These are phyloP conservation scores for Paratrypauchen microcephalus DNA, from an alignment of 2,797 vertebrate species.

Conservation along the genomic window DNA sequence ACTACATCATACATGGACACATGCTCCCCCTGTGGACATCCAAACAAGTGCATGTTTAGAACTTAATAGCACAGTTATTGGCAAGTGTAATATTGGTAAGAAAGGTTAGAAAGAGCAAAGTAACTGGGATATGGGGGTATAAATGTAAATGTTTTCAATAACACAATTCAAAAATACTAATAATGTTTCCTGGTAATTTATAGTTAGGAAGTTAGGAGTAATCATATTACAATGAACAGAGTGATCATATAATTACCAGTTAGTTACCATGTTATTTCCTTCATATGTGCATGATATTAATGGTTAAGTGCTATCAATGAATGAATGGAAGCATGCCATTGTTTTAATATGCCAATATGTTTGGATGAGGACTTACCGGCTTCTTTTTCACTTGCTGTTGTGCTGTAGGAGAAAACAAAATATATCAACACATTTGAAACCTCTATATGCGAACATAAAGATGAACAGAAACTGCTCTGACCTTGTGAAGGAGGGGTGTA, in stretches of 20 bases:
- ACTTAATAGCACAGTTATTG: neutral
- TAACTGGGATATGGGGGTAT: neutral
- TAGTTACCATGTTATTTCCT: neutral
- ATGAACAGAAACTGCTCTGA: slow-evolving; percentile 62
- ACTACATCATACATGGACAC: slow-evolving; percentile 96
- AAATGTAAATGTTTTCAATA: neutral
- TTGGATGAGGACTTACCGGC: slow-evolving; percentile 83
- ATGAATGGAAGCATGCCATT: neutral
- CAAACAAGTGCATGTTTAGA: neutral
- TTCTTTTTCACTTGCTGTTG: slow-evolving; percentile 98
- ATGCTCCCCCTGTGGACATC: slow-evolving; percentile 89
- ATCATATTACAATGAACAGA: neutral
- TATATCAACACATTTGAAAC: neutral
- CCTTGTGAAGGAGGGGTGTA: slow-evolving; percentile 94
- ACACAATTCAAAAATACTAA: neutral
- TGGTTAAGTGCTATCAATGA: neutral
- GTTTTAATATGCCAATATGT: neutral
- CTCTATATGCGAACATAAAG: neutral
- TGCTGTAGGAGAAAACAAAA: slow-evolving; percentile 64
- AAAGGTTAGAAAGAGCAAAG: neutral
- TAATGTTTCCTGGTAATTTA: neutral
- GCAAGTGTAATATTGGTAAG: neutral
- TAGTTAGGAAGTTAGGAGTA: neutral
- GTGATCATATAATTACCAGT: neutral
- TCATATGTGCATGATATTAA: no score